A percentile compares a stretch with the other conserved stretches of the same genome.
phyloP scores from a whole-genome alignment of 1,140 invertebrate species.

The Drosophila quadrilineata region DNA sequence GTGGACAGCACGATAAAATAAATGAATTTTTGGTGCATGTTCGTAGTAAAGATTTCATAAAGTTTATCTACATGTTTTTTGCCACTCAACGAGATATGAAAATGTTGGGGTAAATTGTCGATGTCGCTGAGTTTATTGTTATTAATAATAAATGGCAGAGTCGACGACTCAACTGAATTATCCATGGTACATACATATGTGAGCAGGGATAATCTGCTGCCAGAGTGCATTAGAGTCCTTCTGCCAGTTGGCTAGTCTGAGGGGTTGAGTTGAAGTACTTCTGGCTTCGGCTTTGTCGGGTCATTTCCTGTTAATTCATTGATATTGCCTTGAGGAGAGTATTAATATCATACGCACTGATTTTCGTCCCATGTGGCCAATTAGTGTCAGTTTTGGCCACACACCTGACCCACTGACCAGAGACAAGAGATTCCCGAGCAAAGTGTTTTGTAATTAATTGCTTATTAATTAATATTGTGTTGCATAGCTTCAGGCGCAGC shows the following conservation, averaged over 20 bases:
- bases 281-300: too few species aligned
- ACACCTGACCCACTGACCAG: too few species aligned
- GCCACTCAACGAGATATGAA: not conserved
- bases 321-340: conserved; percentile 11
- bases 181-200: too few species aligned
- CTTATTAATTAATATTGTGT: conserved; percentile 63
- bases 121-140: not conserved
- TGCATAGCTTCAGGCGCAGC: conserved; percentile 39
- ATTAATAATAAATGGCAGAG: not conserved
- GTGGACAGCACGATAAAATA: conserved; percentile 20
- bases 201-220: too few species aligned
- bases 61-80: not conserved
- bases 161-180: too few species aligned
- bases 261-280: not conserved
- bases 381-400: conserved; percentile 50
- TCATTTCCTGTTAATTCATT: conserved; percentile 37
- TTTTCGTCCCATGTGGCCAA: conserved; percentile 23
- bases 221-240: too few species aligned
- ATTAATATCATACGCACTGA: not conserved
- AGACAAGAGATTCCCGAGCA: too few species aligned
- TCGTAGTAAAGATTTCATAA: not conserved
- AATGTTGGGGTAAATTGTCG: not conserved
- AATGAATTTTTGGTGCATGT: conserved; percentile 5
- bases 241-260: too few species aligned
- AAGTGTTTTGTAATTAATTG: conserved; percentile 62